Percentiles rank a stretch among this genome's conserved stretches.
Evolutionary conservation across 1,140 invertebrate genomes (phyloP).

Genomic region (Drosophila parvula): DNA sequence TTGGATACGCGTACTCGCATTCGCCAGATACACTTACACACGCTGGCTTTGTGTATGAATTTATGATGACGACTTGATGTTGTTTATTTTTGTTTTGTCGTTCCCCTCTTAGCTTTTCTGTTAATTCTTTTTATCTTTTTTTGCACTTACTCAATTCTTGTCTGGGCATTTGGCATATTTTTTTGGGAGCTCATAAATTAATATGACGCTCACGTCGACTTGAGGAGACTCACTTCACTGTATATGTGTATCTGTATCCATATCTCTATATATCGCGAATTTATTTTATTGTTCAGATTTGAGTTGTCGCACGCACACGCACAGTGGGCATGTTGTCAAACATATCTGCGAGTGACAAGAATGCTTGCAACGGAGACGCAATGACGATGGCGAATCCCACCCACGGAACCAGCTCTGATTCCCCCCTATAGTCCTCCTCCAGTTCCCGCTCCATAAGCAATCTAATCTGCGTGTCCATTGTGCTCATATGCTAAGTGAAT

Average conservation of each 20-base stretch:
- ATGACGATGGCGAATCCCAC: constrained; percentile 23
- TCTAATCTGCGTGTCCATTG: constrained; percentile 47
- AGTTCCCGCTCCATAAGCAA: constrained; percentile 4
- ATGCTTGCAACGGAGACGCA: constrained; percentile 10
- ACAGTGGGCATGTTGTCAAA: constrained; percentile 62
- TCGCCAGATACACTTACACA: constrained; percentile 34
- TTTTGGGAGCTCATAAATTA: constrained; percentile 62
- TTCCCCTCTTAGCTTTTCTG: constrained; percentile 15
- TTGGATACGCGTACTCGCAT: constrained; percentile 37
- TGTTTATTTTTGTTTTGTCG: constrained; percentile 7
- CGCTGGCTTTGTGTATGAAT: constrained; percentile 44
- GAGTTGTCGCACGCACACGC: constrained; percentile 45
- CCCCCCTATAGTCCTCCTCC: background rate
- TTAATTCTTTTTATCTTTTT: constrained; percentile 29
- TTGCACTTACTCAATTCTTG: constrained; percentile 62
- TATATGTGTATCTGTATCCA: constrained; percentile 11
- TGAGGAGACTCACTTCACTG: constrained; percentile 53
- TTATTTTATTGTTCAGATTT: constrained; percentile 66
- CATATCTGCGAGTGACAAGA: constrained; percentile 34
- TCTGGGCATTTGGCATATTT: constrained; percentile 50
- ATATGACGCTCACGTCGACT: constrained; percentile 72
- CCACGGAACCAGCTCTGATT: constrained; percentile 15
- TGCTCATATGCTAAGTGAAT: constrained; percentile 59
- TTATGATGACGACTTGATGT: constrained; percentile 57
- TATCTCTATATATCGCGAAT: constrained; percentile 58